These are phyloP conservation scores for Coptodon bakossiorum DNA, from an alignment of 2,113 vertebrate species.

Conservation along the genomic window DNA sequence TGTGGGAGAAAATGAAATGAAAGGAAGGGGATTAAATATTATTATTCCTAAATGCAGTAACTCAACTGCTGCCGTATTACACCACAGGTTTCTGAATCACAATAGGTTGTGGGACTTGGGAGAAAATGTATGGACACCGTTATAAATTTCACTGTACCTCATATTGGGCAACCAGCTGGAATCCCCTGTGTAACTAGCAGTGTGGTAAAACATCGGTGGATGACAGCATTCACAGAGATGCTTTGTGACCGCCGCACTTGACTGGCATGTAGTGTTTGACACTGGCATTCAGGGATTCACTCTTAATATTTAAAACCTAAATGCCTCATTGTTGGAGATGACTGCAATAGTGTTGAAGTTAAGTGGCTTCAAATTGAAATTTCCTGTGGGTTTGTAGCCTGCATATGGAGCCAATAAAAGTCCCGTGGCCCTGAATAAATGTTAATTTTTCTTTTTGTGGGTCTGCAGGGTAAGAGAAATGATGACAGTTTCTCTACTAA, in stretches of 20 bases:
- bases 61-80: constrained; percentile 39
- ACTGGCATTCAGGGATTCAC: constrained; percentile 63
- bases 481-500: constrained; percentile 37
- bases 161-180: constrained; percentile 59
- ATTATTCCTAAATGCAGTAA: constrained; percentile 31
- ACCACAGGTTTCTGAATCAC: constrained; percentile 53
- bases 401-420: constrained; percentile 46
- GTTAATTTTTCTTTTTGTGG: constrained; percentile 41
- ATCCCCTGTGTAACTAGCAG: constrained; percentile 41
- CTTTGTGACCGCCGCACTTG: constrained; percentile 62
- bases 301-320: constrained; percentile 40
- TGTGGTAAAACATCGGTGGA: constrained; percentile 48
- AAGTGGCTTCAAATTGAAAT: constrained; percentile 64
- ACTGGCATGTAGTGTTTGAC: constrained; percentile 56
- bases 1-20: constrained; percentile 1
- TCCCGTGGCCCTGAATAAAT: constrained; percentile 46
- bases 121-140: constrained; percentile 52
- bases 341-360: constrained; percentile 42
- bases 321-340: constrained; percentile 43
- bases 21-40: constrained; percentile 28
- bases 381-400: constrained; percentile 53
- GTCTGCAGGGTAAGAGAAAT: constrained; percentile 55
- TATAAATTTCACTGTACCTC: constrained; percentile 69
- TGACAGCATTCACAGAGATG: constrained; percentile 40
- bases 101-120: constrained; percentile 46